These are phyloP conservation scores for Rallus limicola DNA, from an alignment of 2,113 vertebrate genomes.

Conservation along the genomic window DNA sequence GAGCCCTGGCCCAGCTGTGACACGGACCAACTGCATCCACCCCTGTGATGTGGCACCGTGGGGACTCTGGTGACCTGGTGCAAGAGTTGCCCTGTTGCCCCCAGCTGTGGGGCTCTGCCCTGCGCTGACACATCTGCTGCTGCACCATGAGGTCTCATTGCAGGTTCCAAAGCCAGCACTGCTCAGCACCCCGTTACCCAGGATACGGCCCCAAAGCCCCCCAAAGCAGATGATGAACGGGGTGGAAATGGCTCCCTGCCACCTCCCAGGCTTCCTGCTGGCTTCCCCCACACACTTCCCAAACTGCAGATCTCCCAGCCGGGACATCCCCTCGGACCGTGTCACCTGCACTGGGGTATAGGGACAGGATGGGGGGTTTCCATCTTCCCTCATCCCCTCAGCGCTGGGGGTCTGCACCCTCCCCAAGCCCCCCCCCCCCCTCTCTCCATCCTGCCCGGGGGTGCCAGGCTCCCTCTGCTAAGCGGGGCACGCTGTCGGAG, in stretches of 20 bases:
- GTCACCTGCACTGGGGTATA: rapidly evolving
- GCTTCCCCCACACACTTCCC: rapidly evolving
- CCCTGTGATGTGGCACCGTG: neutral
- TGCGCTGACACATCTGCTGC: rapidly evolving
- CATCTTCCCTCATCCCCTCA: neutral
- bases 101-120: neutral
- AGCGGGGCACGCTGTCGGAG: neutral
- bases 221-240: rapidly evolving
- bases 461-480: neutral
- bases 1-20: neutral
- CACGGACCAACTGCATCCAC: rapidly evolving
- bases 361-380: neutral
- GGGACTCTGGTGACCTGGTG: neutral
- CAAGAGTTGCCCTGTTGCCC: neutral
- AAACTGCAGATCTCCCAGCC: rapidly evolving
- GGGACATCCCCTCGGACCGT: too few relatives aligned
- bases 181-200: rapidly evolving
- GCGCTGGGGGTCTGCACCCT: neutral
- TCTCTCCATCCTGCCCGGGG: neutral
- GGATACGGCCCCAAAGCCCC: rapidly evolving
- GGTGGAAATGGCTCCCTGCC: neutral
- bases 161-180: neutral
- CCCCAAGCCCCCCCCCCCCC: rapidly evolving
- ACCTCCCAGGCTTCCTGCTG: neutral
- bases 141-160: rapidly evolving